Conservation (phyloP, 2,113 vertebrate genomes). For the Peromyscus leucopus region DNA sequence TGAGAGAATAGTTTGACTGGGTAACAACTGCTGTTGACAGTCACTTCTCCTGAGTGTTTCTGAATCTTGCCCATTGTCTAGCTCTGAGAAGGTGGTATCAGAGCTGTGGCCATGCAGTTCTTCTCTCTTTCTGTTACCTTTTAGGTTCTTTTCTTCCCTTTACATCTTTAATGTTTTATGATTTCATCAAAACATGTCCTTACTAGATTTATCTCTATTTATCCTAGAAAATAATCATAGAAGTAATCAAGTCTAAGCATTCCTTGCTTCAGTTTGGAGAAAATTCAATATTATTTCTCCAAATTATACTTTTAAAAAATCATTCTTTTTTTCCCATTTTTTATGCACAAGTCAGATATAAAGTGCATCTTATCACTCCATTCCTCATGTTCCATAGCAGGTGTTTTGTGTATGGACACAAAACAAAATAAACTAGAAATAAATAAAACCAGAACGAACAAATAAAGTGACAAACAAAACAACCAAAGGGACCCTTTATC, state of each 20-base stretch:
- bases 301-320: not conserved
- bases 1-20: constrained; percentile 26
- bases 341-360: not conserved
- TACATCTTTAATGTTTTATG: not conserved
- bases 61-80: constrained; percentile 11
- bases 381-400: not conserved
- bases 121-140: not conserved
- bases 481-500: not conserved
- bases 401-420: not conserved
- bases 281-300: constrained; percentile 24
- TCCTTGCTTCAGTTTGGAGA: not conserved
- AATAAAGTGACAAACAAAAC: not conserved
- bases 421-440: not conserved
- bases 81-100: not conserved
- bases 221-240: not conserved
- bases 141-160: not conserved
- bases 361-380: constrained; percentile 12
- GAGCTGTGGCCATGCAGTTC: not conserved
- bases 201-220: not conserved
- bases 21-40: constrained; percentile 29
- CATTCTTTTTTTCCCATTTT: not conserved
- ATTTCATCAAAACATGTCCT: not conserved
- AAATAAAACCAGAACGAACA: not conserved
- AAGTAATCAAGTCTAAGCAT: not conserved
- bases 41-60: constrained; percentile 22